Base-by-base conservation (phyloP, 2,113 vertebrate genomes). In the Semicossyphus pulcher region DNA sequence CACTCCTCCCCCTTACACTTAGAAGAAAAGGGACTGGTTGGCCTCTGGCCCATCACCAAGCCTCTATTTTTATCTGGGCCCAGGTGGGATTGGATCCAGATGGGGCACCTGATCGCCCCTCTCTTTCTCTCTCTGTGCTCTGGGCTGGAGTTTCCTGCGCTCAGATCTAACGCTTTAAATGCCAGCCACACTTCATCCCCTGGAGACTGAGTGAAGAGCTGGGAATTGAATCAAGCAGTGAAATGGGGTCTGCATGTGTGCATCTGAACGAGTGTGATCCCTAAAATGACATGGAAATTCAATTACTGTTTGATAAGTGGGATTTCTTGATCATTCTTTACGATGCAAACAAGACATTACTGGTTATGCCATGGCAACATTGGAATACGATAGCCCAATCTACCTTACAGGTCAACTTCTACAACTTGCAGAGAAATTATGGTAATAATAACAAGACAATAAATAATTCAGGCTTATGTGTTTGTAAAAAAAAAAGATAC, bases 21-120 rank as follows among this genome's bases (percentile, higher is more conserved):
- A 89, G 77, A 88, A 85, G 66, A 75, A 77, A 54, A 64, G 58
- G 51, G 48, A 61, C 72, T 86, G 80, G 37, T 74, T 20, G 42
- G 63, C 52, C 75, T 58, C 67, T 57, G 4, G 31, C 54, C 81
- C 69, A 77, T 83, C 63, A 78, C 51, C 11, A 31, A 52, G 61
- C n/a, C 56, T 68, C 86, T 91, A 85, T 92, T 91, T 92, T 89
- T 87, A 83, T 91, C 88, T 51, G 36, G 63, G 66, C 64, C 80
- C 78, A 89, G 86, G 84, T 92, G 84, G 84, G 72, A 91, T 88
- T 92, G 67, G 84, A 89, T 88, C 87, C 92, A 93, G 91, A 91
- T 93, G 89, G 64, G 83, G 52, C 77, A 85, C 81, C 79, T 86
- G 71, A 86, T 88, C 72, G 47, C 45, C 52, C 39, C 36, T 69